Conservation (phyloP, 2,797 vertebrate species). For the Cyprinella venusta region DNA sequence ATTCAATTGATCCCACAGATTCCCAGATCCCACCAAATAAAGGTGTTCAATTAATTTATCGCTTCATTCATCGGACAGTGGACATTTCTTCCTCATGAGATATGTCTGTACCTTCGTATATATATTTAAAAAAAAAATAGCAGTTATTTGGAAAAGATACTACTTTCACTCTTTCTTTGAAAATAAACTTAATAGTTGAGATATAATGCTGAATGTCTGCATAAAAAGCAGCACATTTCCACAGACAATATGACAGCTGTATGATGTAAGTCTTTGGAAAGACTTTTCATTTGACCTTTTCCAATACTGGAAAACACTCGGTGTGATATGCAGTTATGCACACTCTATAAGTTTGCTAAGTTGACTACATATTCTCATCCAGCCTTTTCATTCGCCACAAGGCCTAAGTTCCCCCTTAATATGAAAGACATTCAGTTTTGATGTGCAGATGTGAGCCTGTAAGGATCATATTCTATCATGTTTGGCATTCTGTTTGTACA, state of each 20-base stretch:
- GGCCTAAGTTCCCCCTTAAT: background rate
- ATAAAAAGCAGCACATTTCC: background rate
- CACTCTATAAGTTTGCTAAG: background rate
- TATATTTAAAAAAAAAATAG: background rate
- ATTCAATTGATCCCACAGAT: background rate
- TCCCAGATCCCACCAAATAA: background rate
- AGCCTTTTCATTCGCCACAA: background rate
- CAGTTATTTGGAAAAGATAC: no score
- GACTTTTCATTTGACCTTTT: background rate
- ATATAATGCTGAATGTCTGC: background rate
- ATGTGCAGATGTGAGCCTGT: constrained; percentile 37
- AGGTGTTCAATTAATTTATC: no score
- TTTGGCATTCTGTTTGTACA: constrained; percentile 26
- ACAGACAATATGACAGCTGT: background rate
- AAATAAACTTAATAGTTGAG: background rate
- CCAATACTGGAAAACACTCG: background rate
- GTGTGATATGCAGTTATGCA: background rate
- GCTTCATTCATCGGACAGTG: background rate
- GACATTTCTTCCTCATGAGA: background rate
- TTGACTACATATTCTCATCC: background rate
- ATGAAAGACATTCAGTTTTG: constrained; percentile 22
- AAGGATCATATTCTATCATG: constrained; percentile 24
- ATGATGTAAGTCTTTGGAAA: constrained; percentile 7
- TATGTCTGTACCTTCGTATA: background rate
- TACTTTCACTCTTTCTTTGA: background rate